These are phyloP conservation scores for Acleris holmiana DNA, from an alignment of 2,888 invertebrate species.

Conservation along the genomic window DNA sequence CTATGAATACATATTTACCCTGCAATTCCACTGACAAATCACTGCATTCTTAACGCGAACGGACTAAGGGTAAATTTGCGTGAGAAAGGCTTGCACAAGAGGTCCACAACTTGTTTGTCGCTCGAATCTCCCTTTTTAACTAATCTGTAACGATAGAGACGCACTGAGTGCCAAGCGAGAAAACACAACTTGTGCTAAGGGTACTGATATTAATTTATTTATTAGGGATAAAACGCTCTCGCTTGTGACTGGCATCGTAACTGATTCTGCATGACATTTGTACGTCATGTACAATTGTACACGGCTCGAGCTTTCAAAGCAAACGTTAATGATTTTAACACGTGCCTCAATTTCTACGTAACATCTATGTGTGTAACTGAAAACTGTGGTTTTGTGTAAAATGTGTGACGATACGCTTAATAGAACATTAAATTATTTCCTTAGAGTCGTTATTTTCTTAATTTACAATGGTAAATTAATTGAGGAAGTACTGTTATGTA, in stretches of 20 bases:
- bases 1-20: too few relatives aligned
- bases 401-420: not conserved
- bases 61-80: too few relatives aligned
- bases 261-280: slow-evolving; percentile 4
- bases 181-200: too few relatives aligned
- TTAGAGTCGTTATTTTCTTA: not conserved
- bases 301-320: slow-evolving; percentile 24
- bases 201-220: too few relatives aligned
- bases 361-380: slow-evolving; percentile 15
- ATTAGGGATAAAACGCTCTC: not conserved
- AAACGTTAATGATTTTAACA: slow-evolving; percentile 30
- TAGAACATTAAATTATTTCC: not conserved
- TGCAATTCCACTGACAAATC: too few relatives aligned
- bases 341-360: slow-evolving; percentile 20
- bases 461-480: not conserved
- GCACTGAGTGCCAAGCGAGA: too few relatives aligned
- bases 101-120: too few relatives aligned
- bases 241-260: slow-evolving; percentile 4
- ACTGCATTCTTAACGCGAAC: too few relatives aligned
- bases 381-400: slow-evolving; percentile 18
- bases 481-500: too few relatives aligned
- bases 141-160: too few relatives aligned
- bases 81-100: too few relatives aligned
- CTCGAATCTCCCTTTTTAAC: too few relatives aligned
- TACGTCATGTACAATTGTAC: not conserved